phyloP scores from a whole-genome alignment of 1,140 invertebrate species.

The Listronotus oregonensis region DNA sequence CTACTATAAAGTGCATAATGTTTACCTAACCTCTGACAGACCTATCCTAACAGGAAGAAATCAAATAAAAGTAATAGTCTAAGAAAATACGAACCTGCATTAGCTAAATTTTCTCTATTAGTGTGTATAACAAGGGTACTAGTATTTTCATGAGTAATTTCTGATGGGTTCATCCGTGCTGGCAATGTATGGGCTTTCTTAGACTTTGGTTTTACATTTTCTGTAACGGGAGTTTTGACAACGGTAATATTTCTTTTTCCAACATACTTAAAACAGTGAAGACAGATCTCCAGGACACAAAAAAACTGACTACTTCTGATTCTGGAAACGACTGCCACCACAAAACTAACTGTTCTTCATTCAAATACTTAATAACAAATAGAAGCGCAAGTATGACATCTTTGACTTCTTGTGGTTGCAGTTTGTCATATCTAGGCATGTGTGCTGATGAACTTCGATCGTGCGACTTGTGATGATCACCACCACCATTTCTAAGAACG shows the following conservation, averaged over 20 bases:
- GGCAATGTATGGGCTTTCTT: conserved; percentile 76
- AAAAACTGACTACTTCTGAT: conserved; percentile 77
- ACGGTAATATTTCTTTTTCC: conserved; percentile 72
- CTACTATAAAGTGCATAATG: no score
- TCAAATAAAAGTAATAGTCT: no score
- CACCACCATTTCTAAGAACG: conserved; percentile 44
- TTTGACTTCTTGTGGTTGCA: conserved; percentile 76
- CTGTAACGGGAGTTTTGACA: conserved; percentile 55
- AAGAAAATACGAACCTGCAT: conserved; percentile 22
- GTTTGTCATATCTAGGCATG: conserved; percentile 72
- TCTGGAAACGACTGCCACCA: conserved; percentile 88
- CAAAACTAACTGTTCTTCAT: conserved; percentile 83
- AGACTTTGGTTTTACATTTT: conserved; percentile 60
- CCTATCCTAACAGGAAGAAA: no score
- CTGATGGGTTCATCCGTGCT: conserved; percentile 76
- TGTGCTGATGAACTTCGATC: conserved; percentile 60
- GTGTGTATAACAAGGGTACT: conserved; percentile 62
- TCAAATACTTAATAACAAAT: conserved; percentile 88
- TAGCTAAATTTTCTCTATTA: conserved; percentile 62
- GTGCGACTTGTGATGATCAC: conserved; percentile 50
- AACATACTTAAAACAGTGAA: conserved; percentile 87
- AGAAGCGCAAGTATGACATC: conserved; percentile 90
- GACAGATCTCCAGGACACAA: conserved; percentile 80
- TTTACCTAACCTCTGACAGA: no score
- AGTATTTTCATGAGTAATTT: conserved; percentile 61